Base-by-base conservation (phyloP, 37 sponge, comb jelly and placozoan species). In the Dysidea cf. avara region DNA sequence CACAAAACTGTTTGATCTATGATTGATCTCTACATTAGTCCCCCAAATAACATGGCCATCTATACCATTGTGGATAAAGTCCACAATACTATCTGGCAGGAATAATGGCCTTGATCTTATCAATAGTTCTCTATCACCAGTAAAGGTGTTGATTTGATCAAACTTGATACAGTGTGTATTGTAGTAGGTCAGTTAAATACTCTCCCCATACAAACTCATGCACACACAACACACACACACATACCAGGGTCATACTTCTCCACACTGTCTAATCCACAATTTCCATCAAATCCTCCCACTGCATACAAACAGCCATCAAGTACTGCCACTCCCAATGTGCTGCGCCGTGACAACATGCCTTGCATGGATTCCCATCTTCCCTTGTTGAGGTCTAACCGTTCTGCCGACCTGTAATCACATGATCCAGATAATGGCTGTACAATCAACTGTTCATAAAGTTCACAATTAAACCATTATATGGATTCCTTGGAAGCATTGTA, bases 201-300 rank as follows among this genome's bases (percentile, higher is more conserved):
- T n/a, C n/a, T n/a, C n/a, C n/a, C n/a, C n/a, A n/a, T n/a, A n/a
- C n/a, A n/a, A n/a, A n/a, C n/a, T n/a, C n/a, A n/a, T n/a, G n/a
- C n/a, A n/a, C n/a, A n/a, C n/a, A 13, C 67, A 65, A 24, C 35
- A 35, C 39, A 13, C 24, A 11, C 28, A 24, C 30, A 37, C 76
- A 65, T 14, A 83, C 90, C 76, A 47, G 84, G 81, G 56, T 81
- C 73, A 60, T 78, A 95, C 36, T 83, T 78, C 69, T 95, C 96
- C 28, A 85, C 89, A 65, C 81, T 84, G 57, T 91, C 86, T 64
- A 95, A 76, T 26, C 93, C 96, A 71, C 80, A 87, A 48, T 85
- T 83, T 13, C 96, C 96, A 75, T 95, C 96, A 70, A 91, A 95
- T 12, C 96, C 96, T 17, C 96, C 96, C 17, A 95, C 78, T 0